A percentile compares a stretch with the other conserved stretches of the same genome.
These are phyloP conservation scores for Lasioglossum baleicum DNA, from an alignment of 1,140 invertebrate species.

Conservation along the genomic window DNA sequence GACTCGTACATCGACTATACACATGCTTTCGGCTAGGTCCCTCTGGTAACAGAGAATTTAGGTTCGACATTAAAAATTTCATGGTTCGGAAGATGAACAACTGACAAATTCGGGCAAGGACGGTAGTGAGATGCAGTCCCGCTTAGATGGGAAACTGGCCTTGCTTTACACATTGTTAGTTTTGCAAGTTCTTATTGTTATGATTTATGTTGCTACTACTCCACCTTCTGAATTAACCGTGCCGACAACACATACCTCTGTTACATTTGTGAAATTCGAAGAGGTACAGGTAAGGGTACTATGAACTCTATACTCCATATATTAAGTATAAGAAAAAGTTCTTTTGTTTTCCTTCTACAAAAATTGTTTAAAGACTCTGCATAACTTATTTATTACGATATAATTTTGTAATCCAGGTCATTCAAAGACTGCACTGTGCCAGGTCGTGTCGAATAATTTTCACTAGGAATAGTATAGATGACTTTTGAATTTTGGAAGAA, in stretches of 20 bases:
- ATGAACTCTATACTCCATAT: not conserved
- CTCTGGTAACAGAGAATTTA: conserved; percentile 43
- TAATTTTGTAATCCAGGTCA: no score
- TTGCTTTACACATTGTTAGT: conserved; percentile 76
- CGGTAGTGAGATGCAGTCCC: conserved; percentile 74
- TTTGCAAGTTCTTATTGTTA: conserved; percentile 76
- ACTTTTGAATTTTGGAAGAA: no score
- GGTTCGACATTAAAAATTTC: conserved; percentile 17
- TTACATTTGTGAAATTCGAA: conserved; percentile 74
- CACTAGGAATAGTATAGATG: no score
- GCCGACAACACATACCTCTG: conserved; percentile 66
- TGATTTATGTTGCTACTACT: conserved; percentile 76
- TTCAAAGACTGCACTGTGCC: no score
- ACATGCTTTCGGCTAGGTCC: conserved; percentile 15
- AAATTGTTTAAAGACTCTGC: no score
- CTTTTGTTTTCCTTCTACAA: no score
- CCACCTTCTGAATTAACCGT: conserved; percentile 69
- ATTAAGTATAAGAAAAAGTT: no score
- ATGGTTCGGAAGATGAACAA: conserved; percentile 47
- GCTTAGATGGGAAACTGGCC: conserved; percentile 75
- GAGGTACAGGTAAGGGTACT: conserved; percentile 62
- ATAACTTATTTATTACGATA: no score
- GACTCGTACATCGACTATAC: conserved; percentile 11
- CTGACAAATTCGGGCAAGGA: conserved; percentile 49
- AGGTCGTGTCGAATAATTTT: no score